A percentile compares a stretch with the other conserved stretches of the same genome.
These are phyloP conservation scores for Galerucella calmariensis DNA, from an alignment of 2,888 invertebrate species.

Conservation along the genomic window DNA sequence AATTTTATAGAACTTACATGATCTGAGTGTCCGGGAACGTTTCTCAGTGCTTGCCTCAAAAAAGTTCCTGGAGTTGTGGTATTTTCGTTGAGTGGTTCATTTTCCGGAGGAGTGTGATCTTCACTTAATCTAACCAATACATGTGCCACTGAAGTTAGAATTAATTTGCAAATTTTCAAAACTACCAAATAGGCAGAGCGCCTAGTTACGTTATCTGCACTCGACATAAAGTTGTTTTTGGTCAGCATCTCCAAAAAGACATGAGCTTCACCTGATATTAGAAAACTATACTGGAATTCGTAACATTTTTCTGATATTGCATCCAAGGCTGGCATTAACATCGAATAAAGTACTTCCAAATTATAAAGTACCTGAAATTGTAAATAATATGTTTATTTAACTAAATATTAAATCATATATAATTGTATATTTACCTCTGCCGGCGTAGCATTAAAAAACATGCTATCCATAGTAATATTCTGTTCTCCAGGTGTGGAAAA, in stretches of 20 bases:
- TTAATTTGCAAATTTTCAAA: constrained; percentile 87
- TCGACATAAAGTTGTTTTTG: constrained; percentile 85
- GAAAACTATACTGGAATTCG: constrained; percentile 77
- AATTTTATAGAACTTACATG: constrained; percentile 67
- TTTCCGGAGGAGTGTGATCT: constrained; percentile 62
- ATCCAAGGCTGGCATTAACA: constrained; percentile 90
- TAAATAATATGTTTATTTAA: too few relatives aligned
- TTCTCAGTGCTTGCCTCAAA: constrained; percentile 85
- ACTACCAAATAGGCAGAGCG: constrained; percentile 88
- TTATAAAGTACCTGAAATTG: constrained; percentile 77
- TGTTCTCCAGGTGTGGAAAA: constrained; percentile 65
- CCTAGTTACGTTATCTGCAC: constrained; percentile 75
- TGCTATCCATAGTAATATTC: constrained; percentile 69
- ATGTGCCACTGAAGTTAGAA: constrained; percentile 88
- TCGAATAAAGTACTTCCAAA: constrained; percentile 76
- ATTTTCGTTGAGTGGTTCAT: constrained; percentile 58
- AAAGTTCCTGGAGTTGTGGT: constrained; percentile 65
- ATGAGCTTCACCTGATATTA: constrained; percentile 74
- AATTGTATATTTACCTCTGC: constrained; percentile 70
- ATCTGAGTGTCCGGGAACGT: constrained; percentile 88
- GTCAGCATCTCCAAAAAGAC: constrained; percentile 83
- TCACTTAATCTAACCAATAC: constrained; percentile 71
- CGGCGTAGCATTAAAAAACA: constrained; percentile 78
- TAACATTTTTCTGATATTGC: constrained; percentile 79
- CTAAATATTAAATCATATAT: too few relatives aligned